Base-by-base conservation (phyloP, 2,797 vertebrate genomes). In the Synanceia verrucosa region DNA sequence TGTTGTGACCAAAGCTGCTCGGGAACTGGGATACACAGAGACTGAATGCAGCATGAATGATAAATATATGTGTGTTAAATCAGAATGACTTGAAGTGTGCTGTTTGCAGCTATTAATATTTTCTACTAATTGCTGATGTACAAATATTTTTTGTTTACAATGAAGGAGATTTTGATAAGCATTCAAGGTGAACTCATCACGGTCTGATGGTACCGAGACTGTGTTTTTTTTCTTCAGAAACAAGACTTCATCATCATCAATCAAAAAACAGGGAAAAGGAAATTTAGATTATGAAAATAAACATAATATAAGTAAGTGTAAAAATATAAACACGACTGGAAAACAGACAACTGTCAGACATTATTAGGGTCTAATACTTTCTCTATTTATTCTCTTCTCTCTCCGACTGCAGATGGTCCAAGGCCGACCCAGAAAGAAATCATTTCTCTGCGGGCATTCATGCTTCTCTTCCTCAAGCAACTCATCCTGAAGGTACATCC, bases 391-490 rank as follows among this genome's bases (percentile, higher is more conserved):
- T 57, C 37, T 76, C 36, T n/a, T 79, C 39, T 60, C 61, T 82
- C 41, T 68, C 13, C 21, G 50, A 51, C 62, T 65, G 14, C 92
- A 99, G 98, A 99, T 88, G 98, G 97, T 65, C 95, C 96, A 29
- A 93, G 97, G 58, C 97, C 97, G 77, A 96, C 93, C 84, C 96
- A 96, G 70, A 97, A 97, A 82, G 97, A 99, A 92, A 94, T 97
- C 24, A 87, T 96, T 78, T 96, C 97, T 84, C 92, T 99, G 61
- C 90, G 98, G 86, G 97, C 96, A 0, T 97, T 96, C 87, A 94
- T 99, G 85, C 88, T 99, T 85, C 97, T 99, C 89, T 98, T 99
- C 73, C 92, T 98, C 89, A 99, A 98, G 76, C 98, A 99, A 63
- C 94, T 99, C 56, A 97, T 99, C 81, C 96, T 97, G 90, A 99